Evolutionary conservation across 2,888 invertebrate species (phyloP).

Genomic region (Ptychoptera contaminata): DNA sequence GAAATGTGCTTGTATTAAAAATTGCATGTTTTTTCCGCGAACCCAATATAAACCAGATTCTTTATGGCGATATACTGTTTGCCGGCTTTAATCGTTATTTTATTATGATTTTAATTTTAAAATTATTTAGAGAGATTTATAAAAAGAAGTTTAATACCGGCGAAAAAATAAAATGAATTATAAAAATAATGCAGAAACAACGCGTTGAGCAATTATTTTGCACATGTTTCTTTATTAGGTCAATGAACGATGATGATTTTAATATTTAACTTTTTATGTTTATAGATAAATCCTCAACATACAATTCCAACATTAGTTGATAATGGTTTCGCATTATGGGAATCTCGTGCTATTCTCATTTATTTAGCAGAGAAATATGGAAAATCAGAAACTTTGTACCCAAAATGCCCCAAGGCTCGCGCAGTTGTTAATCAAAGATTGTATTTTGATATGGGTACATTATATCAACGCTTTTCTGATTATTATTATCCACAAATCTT

Average conservation of each 20-base stretch:
- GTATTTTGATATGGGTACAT: slow-evolving; percentile 63
- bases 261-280: not conserved
- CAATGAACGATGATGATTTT: not conserved
- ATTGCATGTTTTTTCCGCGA: too few relatives aligned
- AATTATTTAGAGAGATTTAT: too few relatives aligned
- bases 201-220: not conserved
- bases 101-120: too few relatives aligned
- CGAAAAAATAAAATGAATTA: not conserved
- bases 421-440: slow-evolving; percentile 64
- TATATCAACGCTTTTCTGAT: slow-evolving; percentile 52
- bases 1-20: too few relatives aligned
- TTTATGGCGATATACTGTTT: too few relatives aligned
- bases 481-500: slow-evolving; percentile 52
- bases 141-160: too few relatives aligned
- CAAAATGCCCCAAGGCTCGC: slow-evolving; percentile 59
- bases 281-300: slow-evolving; percentile 68
- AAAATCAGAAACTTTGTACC: slow-evolving; percentile 55
- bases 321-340: slow-evolving; percentile 65
- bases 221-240: not conserved
- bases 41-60: too few relatives aligned
- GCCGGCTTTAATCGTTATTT: too few relatives aligned
- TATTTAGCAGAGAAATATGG: slow-evolving; percentile 71
- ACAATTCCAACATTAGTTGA: slow-evolving; percentile 72
- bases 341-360: slow-evolving; percentile 68
- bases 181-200: not conserved